A percentile compares a stretch with the other conserved stretches of the same genome.
These are phyloP conservation scores for Cisticola juncidis DNA, from an alignment of 2,113 vertebrate species.

Conservation along the genomic window DNA sequence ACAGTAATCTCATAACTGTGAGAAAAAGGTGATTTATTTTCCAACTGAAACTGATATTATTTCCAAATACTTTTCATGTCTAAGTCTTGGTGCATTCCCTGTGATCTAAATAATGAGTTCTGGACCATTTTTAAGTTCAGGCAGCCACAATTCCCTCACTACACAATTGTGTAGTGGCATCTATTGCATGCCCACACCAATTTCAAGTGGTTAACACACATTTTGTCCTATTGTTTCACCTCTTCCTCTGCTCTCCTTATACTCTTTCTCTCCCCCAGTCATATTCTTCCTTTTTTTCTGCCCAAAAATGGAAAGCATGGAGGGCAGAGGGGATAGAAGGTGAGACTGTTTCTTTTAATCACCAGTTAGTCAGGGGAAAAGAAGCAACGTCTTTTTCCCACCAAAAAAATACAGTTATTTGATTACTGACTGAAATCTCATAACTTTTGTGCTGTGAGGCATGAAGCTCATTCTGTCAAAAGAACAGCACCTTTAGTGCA, in stretches of 20 bases:
- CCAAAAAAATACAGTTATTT: conserved; percentile 42
- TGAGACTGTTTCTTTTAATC: background rate
- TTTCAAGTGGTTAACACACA: background rate
- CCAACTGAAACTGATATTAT: background rate
- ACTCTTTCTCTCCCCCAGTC: no score
- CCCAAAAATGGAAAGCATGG: fast-evolving
- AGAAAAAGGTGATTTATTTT: background rate
- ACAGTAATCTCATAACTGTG: fast-evolving
- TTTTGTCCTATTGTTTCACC: background rate
- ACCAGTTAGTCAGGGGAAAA: background rate
- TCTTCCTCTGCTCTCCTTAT: background rate
- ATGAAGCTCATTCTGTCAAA: conserved; percentile 62
- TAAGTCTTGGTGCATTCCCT: background rate
- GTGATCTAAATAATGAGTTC: background rate
- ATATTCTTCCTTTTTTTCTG: background rate
- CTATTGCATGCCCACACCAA: background rate
- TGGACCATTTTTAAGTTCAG: background rate
- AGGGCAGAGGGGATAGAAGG: background rate
- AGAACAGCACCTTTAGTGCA: conserved; percentile 31
- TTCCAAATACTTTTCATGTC: background rate
- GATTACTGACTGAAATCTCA: conserved; percentile 58
- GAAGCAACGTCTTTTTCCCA: background rate
- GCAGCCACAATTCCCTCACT: background rate
- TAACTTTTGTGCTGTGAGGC: conserved; percentile 58
- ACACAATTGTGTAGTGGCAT: background rate